Percentiles rank a stretch among this genome's conserved stretches.
phyloP scores from a whole-genome alignment of 2,797 vertebrate genomes.

The Amblyopsis hoosieri region DNA sequence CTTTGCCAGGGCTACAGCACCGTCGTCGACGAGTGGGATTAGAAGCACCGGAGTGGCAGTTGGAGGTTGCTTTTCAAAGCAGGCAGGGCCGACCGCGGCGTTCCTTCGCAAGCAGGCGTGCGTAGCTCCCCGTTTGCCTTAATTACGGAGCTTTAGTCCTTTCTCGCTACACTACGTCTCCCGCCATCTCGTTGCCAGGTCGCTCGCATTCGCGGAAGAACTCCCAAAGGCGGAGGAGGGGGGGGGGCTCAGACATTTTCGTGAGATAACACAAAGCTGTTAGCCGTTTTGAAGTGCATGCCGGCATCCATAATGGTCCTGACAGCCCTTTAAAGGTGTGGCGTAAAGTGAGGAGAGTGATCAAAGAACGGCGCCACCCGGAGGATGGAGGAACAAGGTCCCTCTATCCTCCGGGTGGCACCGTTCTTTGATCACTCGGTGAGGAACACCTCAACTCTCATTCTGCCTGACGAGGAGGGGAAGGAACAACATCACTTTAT shows the following conservation, averaged over 20 bases:
- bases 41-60: no score
- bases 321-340: conserved; percentile 39
- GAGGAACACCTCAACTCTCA: conserved; percentile 37
- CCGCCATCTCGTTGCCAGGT: neutral
- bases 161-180: neutral
- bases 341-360: conserved; percentile 29
- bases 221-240: conserved; percentile 1
- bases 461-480: conserved; percentile 40
- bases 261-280: conserved; percentile 45
- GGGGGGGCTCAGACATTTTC: conserved; percentile 45
- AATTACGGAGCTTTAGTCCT: conserved; percentile 3
- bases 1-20: no score
- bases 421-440: conserved; percentile 61
- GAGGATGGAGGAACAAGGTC: conserved; percentile 16
- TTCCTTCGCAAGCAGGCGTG: neutral
- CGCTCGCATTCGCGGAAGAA: neutral
- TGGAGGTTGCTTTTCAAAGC: no score
- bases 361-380: no score
- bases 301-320: conserved; percentile 55
- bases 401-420: conserved; percentile 39
- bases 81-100: neutral
- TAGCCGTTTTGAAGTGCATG: conserved; percentile 39
- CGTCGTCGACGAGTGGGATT: no score
- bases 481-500: conserved; percentile 60
- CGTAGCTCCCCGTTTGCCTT: conserved; percentile 17